These are phyloP conservation scores for Chondrosia reniformis DNA, from an alignment of 37 sponge, comb jelly and placozoan species.

Conservation along the genomic window DNA sequence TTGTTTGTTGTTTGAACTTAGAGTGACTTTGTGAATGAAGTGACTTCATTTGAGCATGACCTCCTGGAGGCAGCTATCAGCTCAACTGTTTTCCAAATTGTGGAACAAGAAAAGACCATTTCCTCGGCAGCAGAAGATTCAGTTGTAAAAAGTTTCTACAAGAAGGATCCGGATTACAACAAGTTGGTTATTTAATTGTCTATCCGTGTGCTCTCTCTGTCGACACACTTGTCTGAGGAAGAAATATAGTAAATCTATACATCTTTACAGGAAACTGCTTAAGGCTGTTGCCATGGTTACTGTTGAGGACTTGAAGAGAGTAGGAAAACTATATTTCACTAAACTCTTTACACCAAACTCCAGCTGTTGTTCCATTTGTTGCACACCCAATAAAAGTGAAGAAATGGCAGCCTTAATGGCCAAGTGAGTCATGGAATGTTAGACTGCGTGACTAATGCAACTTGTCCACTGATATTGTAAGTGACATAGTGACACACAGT, in stretches of 20 bases:
- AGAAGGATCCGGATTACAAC: conserved; percentile 13
- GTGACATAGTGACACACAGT: no score
- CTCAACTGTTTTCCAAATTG: conserved; percentile 52
- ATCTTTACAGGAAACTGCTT: conserved; percentile 49
- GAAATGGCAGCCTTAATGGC: conserved; percentile 59
- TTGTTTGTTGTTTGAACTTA: neutral
- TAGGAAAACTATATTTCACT: conserved; percentile 67
- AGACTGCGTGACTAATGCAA: no score
- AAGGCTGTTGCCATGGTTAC: conserved; percentile 63
- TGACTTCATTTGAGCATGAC: conserved; percentile 38
- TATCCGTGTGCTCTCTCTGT: neutral
- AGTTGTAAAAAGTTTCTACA: conserved; percentile 22
- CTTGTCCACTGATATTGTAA: no score
- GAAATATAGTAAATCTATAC: neutral
- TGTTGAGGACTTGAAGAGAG: conserved; percentile 53
- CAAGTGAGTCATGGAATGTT: conserved; percentile 34
- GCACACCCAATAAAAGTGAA: conserved; percentile 72
- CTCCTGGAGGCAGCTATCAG: conserved; percentile 79
- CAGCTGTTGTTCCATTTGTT: conserved; percentile 67
- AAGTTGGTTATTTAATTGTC: conserved; percentile 7
- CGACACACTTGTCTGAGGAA: no score
- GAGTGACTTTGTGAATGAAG: conserved; percentile 54
- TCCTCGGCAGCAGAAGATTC: conserved; percentile 42
- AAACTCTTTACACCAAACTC: conserved; percentile 50
- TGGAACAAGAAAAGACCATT: conserved; percentile 58